These are phyloP conservation scores for Monomorium pharaonis DNA, from an alignment of 1,140 invertebrate species.

Conservation along the genomic window DNA sequence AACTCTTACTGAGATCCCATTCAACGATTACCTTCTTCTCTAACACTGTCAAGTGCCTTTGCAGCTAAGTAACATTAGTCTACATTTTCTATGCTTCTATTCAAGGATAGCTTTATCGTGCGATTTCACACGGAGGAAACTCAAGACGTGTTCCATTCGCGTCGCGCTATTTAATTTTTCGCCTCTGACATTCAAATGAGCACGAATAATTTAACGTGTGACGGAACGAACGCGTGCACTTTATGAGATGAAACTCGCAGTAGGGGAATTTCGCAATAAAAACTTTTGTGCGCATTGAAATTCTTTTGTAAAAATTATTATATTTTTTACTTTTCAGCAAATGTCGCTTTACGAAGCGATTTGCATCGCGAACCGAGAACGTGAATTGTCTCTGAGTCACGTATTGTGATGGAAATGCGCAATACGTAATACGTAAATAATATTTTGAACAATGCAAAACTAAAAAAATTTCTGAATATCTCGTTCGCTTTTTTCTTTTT, in stretches of 20 bases:
- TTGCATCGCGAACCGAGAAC: not conserved
- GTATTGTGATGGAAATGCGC: not conserved
- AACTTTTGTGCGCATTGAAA: not conserved
- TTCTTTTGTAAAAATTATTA: not conserved
- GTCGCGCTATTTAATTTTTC: not conserved
- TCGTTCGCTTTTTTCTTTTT: not conserved
- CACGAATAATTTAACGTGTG: not conserved
- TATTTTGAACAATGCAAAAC: not conserved
- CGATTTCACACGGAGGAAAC: not conserved
- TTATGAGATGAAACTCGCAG: not conserved
- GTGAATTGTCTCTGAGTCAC: not conserved
- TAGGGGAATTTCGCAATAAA: not conserved
- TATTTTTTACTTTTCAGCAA: not conserved
- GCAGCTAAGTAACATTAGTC: not conserved
- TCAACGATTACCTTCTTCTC: not conserved
- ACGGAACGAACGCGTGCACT: not conserved
- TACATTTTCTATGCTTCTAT: not conserved
- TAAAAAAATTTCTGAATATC: not conserved
- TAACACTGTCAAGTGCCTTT: not conserved
- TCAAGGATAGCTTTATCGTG: not conserved
- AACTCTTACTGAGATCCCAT: not conserved
- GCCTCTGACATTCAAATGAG: not conserved
- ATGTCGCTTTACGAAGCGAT: not conserved
- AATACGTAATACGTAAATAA: not conserved
- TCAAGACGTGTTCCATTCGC: not conserved